These are phyloP conservation scores for Trissonchulus latispiculum DNA, from an alignment of 2,888 invertebrate genomes.

Conservation along the genomic window DNA sequence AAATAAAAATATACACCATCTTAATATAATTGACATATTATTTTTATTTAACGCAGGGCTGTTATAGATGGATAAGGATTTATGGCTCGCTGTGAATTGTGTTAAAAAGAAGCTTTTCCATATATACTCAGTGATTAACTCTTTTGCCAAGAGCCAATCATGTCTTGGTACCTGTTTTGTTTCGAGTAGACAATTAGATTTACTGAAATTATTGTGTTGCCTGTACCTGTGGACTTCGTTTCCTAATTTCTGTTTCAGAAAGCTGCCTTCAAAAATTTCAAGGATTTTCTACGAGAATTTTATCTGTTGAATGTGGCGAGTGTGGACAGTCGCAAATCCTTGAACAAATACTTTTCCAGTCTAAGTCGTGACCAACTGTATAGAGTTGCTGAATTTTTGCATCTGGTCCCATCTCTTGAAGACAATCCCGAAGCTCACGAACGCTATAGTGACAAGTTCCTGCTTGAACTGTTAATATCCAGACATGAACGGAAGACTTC, in stretches of 20 bases:
- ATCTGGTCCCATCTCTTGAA: constrained; percentile 61
- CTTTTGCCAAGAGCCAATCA: too few species aligned
- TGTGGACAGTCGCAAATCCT: constrained; percentile 74
- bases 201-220: too few species aligned
- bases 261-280: constrained; percentile 82
- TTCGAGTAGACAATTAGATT: too few species aligned
- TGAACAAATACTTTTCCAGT: constrained; percentile 68
- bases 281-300: constrained; percentile 67
- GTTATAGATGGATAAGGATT: too few species aligned
- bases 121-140: too few species aligned
- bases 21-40: too few species aligned
- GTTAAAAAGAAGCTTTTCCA: too few species aligned
- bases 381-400: constrained; percentile 72
- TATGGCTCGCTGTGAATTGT: too few species aligned
- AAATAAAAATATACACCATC: too few species aligned
- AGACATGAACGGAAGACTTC: constrained; percentile 73
- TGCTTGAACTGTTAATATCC: constrained; percentile 29
- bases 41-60: too few species aligned
- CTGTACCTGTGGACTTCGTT: too few species aligned
- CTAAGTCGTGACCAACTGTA: constrained; percentile 61
- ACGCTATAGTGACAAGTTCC: constrained; percentile 18
- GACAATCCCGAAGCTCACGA: constrained; percentile 45
- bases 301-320: constrained; percentile 84
- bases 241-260: constrained; percentile 59
- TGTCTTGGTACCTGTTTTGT: too few species aligned